Percentiles rank a stretch among this genome's conserved stretches.
These are phyloP conservation scores for Ibidorhyncha struthersii DNA, from an alignment of 2,113 vertebrate genomes.

Conservation along the genomic window DNA sequence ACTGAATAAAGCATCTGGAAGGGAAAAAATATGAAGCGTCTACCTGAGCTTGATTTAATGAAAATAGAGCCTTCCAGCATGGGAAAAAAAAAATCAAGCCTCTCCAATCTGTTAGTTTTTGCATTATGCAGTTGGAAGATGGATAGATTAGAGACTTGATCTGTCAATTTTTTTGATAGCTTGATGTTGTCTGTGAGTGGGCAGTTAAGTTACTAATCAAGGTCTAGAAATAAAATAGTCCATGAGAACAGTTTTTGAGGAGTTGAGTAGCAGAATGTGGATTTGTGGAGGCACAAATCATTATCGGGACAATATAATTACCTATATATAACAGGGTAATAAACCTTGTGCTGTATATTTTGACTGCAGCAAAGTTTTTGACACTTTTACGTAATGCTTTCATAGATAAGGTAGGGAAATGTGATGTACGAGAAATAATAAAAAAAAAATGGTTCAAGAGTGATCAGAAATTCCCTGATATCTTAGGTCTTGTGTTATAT, in stretches of 20 bases:
- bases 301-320: neutral
- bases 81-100: neutral
- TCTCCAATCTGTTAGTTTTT: neutral
- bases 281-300: neutral
- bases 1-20: neutral
- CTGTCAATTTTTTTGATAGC: neutral
- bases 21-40: neutral
- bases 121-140: neutral
- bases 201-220: neutral
- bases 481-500: neutral
- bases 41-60: neutral
- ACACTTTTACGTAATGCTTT: neutral
- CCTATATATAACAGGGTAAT: neutral
- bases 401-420: neutral
- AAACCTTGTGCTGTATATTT: neutral
- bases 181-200: neutral
- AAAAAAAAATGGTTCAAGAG: neutral
- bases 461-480: neutral
- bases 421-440: neutral
- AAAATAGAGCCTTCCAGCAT: neutral
- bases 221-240: neutral
- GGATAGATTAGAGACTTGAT: neutral
- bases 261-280: neutral
- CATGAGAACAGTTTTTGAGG: neutral
- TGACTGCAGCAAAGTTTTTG: neutral